These are phyloP conservation scores for Eulemur rubriventer DNA, from an alignment of 2,797 vertebrate genomes.

Conservation along the genomic window DNA sequence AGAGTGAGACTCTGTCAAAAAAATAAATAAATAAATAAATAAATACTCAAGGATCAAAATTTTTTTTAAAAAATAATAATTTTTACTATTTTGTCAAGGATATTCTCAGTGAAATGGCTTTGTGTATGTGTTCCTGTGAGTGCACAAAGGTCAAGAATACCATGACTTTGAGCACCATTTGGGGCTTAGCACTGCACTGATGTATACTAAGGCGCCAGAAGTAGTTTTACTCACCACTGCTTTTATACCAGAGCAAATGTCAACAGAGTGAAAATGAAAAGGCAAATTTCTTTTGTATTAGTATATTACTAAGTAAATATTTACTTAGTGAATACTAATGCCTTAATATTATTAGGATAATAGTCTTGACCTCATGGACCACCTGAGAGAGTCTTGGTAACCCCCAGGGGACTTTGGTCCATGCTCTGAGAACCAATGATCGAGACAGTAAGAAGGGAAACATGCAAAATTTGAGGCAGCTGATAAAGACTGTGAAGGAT, in stretches of 20 bases:
- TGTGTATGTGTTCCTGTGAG: not conserved
- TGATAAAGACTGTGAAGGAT: not conserved
- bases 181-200: not conserved
- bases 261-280: conserved; percentile 22
- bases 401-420: not conserved
- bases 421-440: not conserved
- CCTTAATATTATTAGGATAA: not conserved
- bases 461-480: not conserved
- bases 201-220: not conserved
- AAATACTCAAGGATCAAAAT: not conserved
- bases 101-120: not conserved
- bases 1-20: no score
- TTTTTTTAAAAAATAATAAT: not conserved
- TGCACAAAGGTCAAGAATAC: not conserved
- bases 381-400: not conserved
- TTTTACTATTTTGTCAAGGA: conserved; percentile 25
- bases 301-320: not conserved
- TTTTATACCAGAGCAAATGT: not conserved
- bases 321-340: conserved; percentile 9
- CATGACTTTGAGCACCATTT: not conserved
- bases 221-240: not conserved
- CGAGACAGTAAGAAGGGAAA: not conserved
- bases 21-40: not conserved
- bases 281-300: not conserved
- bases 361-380: not conserved